Conservation (phyloP, 2,113 vertebrate species). For the Cranoglanis bouderius region DNA sequence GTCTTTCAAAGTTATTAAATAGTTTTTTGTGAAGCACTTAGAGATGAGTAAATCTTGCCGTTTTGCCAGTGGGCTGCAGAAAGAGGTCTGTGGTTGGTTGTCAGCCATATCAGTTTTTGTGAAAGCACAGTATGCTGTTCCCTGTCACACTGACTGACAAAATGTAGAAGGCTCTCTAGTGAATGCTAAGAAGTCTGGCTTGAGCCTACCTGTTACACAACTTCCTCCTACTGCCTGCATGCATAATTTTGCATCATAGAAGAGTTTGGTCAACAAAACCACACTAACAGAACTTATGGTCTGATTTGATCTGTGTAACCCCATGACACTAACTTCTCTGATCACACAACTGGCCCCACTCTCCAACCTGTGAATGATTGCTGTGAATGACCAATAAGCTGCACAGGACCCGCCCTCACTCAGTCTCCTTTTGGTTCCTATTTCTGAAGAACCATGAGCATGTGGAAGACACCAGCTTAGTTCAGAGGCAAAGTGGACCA, state of each 20-base stretch:
- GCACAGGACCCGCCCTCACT: constrained; percentile 59
- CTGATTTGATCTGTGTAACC: constrained; percentile 53
- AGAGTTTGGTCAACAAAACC: constrained; percentile 58
- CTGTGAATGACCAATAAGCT: constrained; percentile 43
- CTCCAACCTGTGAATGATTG: constrained; percentile 49
- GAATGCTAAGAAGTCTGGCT: background rate
- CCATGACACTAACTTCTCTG: constrained; percentile 63
- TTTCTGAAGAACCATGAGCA: constrained; percentile 75
- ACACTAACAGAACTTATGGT: constrained; percentile 62
- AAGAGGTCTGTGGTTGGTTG: too few species aligned
- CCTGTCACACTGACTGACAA: background rate
- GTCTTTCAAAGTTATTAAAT: background rate
- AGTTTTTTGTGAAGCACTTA: background rate
- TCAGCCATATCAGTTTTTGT: background rate
- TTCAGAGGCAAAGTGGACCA: constrained; percentile 70
- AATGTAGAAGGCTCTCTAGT: background rate
- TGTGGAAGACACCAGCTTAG: constrained; percentile 66
- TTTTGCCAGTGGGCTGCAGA: background rate
- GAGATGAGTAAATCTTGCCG: background rate
- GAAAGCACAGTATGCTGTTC: background rate
- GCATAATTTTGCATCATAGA: constrained; percentile 61
- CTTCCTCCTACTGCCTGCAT: constrained; percentile 18
- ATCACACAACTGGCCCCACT: constrained; percentile 41
- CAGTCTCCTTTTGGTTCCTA: constrained; percentile 78
- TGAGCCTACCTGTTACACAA: constrained; percentile 11